Percentiles rank a stretch among this genome's conserved stretches.
These are phyloP conservation scores for Pseudeuparius sepicola DNA, from an alignment of 2,888 invertebrate species.

Conservation along the genomic window DNA sequence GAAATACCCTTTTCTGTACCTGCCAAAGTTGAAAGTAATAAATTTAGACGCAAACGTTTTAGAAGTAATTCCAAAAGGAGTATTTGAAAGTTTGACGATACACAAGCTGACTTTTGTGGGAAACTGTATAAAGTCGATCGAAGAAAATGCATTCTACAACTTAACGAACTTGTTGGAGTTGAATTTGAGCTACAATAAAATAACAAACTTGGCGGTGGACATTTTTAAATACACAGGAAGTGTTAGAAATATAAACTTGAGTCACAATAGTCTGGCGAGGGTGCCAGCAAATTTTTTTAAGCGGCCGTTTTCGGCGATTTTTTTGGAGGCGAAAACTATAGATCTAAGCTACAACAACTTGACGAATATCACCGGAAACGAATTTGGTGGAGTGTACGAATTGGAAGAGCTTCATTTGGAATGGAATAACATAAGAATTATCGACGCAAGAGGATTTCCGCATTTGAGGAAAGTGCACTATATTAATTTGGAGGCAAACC, in stretches of 20 bases:
- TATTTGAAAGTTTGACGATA: slow-evolving; percentile 22
- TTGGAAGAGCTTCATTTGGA: slow-evolving; percentile 19
- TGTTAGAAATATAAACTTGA: slow-evolving; percentile 23
- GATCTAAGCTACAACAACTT: slow-evolving; percentile 25
- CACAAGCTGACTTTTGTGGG: slow-evolving; percentile 20
- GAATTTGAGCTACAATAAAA: slow-evolving; percentile 24
- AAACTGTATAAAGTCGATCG: slow-evolving; percentile 22
- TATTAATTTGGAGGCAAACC: too few relatives aligned
- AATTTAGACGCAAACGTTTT: slow-evolving; percentile 23
- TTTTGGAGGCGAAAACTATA: too few relatives aligned
- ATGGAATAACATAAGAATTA: slow-evolving; percentile 23
- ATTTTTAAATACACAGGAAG: slow-evolving; percentile 23
- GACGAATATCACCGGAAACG: slow-evolving; percentile 19
- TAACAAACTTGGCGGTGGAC: slow-evolving; percentile 19
- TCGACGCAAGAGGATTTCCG: too few relatives aligned
- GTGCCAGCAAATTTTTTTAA: too few relatives aligned
- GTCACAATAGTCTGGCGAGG: slow-evolving; percentile 24
- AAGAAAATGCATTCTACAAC: slow-evolving; percentile 23
- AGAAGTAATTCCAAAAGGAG: slow-evolving; percentile 15
- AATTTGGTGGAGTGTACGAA: slow-evolving; percentile 20
- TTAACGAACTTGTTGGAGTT: slow-evolving; percentile 20
- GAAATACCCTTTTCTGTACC: slow-evolving; percentile 19
- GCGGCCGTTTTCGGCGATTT: too few relatives aligned
- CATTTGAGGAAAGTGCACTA: too few relatives aligned
- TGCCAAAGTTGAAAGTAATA: slow-evolving; percentile 20